Conservation (phyloP, 2,113 vertebrate species). For the Eclectus roratus region DNA sequence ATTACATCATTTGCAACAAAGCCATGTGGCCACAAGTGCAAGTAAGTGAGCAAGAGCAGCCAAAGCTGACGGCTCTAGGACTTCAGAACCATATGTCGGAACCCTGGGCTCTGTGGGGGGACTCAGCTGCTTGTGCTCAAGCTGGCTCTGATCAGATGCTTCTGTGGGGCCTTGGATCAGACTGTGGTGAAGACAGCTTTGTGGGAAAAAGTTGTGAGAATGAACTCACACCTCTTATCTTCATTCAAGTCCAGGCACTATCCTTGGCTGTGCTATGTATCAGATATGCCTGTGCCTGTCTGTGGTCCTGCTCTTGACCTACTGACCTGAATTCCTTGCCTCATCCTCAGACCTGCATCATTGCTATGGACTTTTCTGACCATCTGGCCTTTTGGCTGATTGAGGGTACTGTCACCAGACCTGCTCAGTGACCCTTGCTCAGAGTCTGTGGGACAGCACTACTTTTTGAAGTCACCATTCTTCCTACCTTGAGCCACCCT, state of each 20-base stretch:
- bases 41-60: neutral
- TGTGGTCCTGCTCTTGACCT: neutral
- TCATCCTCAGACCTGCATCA: neutral
- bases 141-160: accelerated
- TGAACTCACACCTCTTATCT: neutral
- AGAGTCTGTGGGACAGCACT: neutral
- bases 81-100: neutral
- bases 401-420: neutral
- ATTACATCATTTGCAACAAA: neutral
- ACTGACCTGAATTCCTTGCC: neutral
- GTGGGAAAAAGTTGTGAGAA: neutral
- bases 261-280: accelerated
- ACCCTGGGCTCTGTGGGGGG: neutral
- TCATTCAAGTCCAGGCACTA: neutral
- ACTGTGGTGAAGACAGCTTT: neutral
- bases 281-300: neutral
- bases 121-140: neutral
- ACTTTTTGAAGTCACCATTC: neutral
- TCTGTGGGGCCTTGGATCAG: neutral
- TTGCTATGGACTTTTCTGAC: neutral
- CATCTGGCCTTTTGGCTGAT: neutral
- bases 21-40: neutral
- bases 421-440: accelerated
- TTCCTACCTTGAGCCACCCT: neutral
- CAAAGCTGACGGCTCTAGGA: neutral